A percentile compares a stretch with the other conserved stretches of the same genome.
Conservation (phyloP, 2,797 vertebrate genomes). For the Diplodus puntazzo region DNA sequence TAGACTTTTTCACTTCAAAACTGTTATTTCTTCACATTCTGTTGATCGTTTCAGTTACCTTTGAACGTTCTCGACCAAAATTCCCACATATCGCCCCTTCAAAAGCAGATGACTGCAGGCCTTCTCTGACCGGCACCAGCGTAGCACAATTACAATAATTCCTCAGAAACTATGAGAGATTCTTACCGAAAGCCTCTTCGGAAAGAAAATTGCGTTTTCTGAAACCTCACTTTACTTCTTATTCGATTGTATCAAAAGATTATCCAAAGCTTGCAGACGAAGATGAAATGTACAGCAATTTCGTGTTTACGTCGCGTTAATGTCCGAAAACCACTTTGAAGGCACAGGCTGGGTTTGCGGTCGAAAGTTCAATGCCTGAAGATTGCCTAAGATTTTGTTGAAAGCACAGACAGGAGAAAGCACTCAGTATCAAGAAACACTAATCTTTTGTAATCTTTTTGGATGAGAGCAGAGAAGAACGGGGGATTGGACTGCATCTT, state of each 20-base stretch:
- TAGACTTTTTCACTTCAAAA: too few relatives aligned
- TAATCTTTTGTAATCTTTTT: slow-evolving; percentile 52
- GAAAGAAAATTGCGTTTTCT: slow-evolving; percentile 19
- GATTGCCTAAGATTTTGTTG: slow-evolving; percentile 55
- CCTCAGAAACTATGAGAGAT: not conserved
- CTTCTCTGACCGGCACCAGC: slow-evolving; percentile 5
- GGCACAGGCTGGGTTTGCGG: slow-evolving; percentile 32
- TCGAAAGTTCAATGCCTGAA: slow-evolving; percentile 53
- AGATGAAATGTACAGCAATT: slow-evolving; percentile 45
- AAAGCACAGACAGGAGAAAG: slow-evolving; percentile 51
- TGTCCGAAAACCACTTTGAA: slow-evolving; percentile 48
- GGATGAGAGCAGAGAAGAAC: slow-evolving; percentile 33
- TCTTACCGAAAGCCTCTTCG: slow-evolving; percentile 28
- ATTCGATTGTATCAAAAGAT: slow-evolving; percentile 61
- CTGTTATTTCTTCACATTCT: too few relatives aligned
- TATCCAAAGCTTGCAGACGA: slow-evolving; percentile 54
- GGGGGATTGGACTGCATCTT: slow-evolving; percentile 48
- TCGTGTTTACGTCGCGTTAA: slow-evolving; percentile 34
- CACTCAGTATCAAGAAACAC: slow-evolving; percentile 53
- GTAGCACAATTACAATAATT: slow-evolving; percentile 49
- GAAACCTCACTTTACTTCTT: slow-evolving; percentile 49
- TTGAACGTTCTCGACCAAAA: too few relatives aligned
- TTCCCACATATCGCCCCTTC: too few relatives aligned
- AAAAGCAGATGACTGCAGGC: slow-evolving; percentile 32
- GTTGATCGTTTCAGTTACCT: too few relatives aligned